Conservation (phyloP, 2,888 invertebrate species). For the Teleogryllus oceanicus region DNA sequence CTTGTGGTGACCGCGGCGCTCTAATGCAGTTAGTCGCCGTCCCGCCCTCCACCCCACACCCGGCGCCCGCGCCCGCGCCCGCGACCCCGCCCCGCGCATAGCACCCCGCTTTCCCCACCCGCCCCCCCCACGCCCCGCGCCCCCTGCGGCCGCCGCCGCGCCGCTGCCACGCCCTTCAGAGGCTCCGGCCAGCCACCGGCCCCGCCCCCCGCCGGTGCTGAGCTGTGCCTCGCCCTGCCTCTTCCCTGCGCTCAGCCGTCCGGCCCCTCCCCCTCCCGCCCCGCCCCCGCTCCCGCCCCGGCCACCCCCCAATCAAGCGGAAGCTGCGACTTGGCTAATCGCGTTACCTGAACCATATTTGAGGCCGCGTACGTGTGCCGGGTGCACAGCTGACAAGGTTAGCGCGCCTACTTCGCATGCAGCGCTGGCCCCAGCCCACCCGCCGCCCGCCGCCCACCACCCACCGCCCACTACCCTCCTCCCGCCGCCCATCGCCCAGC, state of each 20-base stretch:
- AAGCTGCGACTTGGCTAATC: conserved; percentile 18
- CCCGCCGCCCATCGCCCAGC: background rate
- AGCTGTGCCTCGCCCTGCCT: no score
- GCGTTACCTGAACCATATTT: conserved; percentile 18
- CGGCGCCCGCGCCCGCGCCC: background rate
- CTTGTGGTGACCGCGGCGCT: background rate
- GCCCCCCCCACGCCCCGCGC: background rate
- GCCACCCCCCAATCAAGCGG: conserved; percentile 18
- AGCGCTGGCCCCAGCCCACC: conserved; percentile 5
- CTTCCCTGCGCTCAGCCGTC: no score
- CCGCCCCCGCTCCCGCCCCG: background rate
- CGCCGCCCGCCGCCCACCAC: background rate
- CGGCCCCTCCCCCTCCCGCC: background rate
- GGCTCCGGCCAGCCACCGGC: background rate
- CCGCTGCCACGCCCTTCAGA: background rate
- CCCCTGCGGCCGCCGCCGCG: background rate
- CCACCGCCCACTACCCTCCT: background rate
- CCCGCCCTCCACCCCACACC: background rate
- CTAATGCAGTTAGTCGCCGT: background rate
- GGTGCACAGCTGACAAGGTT: conserved; percentile 4
- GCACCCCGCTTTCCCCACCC: background rate
- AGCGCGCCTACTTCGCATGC: conserved; percentile 18
- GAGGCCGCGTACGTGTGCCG: conserved; percentile 8
- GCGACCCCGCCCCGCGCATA: background rate
- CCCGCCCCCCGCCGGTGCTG: background rate